phyloP scores from a whole-genome alignment of 2,113 vertebrate genomes.

The Vireo altiloquus region DNA sequence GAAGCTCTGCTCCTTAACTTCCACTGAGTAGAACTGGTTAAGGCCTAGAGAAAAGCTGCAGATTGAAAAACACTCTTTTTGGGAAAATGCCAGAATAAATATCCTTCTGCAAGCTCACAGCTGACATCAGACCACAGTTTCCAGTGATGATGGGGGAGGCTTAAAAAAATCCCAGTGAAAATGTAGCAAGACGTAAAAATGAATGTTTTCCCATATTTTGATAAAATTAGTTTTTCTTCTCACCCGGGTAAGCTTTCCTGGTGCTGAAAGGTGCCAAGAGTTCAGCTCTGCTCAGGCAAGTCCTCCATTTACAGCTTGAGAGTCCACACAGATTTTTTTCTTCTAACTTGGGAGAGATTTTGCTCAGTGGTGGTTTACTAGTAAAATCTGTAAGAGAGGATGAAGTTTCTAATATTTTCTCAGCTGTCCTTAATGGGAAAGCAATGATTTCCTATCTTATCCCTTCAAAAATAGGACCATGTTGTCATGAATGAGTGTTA shows the following conservation, averaged over 20 bases:
- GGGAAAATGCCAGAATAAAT: constrained; percentile 19
- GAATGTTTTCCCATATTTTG: background rate
- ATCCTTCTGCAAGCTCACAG: background rate
- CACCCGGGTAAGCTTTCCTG: background rate
- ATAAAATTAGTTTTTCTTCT: constrained; percentile 4
- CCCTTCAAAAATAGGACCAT: background rate
- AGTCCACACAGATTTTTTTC: background rate
- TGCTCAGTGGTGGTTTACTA: background rate
- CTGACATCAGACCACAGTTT: background rate
- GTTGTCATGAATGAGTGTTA: background rate
- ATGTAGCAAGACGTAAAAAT: background rate
- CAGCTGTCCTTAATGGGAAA: background rate
- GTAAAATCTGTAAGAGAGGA: background rate
- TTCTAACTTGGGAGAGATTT: background rate
- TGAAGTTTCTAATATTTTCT: background rate
- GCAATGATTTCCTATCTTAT: background rate
- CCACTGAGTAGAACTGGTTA: background rate
- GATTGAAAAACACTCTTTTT: background rate
- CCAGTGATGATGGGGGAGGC: background rate
- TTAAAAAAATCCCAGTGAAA: constrained; percentile 14
- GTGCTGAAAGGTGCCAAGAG: background rate
- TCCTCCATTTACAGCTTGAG: background rate
- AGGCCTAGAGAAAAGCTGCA: background rate
- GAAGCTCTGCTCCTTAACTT: constrained; percentile 11
- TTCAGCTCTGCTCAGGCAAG: background rate